Evolutionary conservation across 2,113 vertebrate genomes (phyloP), one percentile per base, ranked within the genome.

Genomic region (Tautogolabrus adspersus): DNA sequence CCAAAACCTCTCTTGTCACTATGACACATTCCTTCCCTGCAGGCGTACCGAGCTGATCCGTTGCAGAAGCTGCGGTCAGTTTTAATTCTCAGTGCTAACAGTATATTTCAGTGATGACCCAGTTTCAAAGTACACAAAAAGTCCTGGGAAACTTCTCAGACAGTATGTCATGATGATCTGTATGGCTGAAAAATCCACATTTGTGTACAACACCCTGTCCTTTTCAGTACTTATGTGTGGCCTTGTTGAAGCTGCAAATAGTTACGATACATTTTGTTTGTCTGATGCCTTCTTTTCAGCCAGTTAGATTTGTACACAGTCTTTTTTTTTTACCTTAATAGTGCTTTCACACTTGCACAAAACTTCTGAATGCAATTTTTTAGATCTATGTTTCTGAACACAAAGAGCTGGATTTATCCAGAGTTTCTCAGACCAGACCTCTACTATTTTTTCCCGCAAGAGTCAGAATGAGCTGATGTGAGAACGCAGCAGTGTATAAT

Each of bases 61-160:
- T 49, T 15, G 23, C 49, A 57, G 22, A 38, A 23, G 68, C 57
- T 72, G 59, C 23, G 38, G 65, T 58, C 71, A 66, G 56, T 49
- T 49, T 46, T 49, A 1, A 58, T 77, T 62, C 61, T 55, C 5
- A 16, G 44, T 11, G 37, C 37, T 74, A 55, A 44, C 19, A 30
- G 10, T 61, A 44, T 2, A 66, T 60, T 70, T 59, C 66, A 51
- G 8, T 8, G 34, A 23, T 61, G 69, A 70, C 54, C 60, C 69
- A 70, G 23, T 75, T 79, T 70, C 67, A 51, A 37, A 44, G 30
- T 2, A 0, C 4, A 26, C 5, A 64, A 37, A 60, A 65, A 55
- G 56, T 30, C 18, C 47, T 8, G 18, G 16, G 47, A 49, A 75
- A 55, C 57, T 56, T 34, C 57, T 55, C 58, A 22, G 26, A 19